phyloP scores from a whole-genome alignment of 1,140 invertebrate genomes.

The Drosophila simulans region DNA sequence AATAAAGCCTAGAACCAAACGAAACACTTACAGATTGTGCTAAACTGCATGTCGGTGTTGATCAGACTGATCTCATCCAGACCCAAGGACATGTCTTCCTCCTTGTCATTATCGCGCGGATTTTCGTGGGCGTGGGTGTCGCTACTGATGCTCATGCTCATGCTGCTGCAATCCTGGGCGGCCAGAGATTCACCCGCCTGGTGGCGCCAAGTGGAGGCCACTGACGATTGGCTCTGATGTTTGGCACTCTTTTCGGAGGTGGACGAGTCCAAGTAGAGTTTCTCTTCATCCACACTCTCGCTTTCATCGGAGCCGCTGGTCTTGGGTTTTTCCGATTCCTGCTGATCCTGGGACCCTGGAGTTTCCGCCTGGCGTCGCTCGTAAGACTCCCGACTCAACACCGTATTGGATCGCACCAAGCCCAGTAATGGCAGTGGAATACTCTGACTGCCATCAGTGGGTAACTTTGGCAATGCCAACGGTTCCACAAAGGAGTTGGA shows the following conservation, averaged over 20 bases:
- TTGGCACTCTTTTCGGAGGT: constrained; percentile 80
- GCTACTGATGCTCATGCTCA: constrained; percentile 86
- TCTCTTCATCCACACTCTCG: constrained; percentile 82
- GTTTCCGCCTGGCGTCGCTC: constrained; percentile 52
- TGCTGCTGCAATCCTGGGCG: constrained; percentile 86
- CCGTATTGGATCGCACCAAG: constrained; percentile 78
- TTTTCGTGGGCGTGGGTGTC: constrained; percentile 61
- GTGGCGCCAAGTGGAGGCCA: constrained; percentile 85
- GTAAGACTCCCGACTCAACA: constrained; percentile 74
- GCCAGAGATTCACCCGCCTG: constrained; percentile 89
- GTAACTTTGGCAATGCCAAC: constrained; percentile 86
- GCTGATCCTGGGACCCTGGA: constrained; percentile 8
- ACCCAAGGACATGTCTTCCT: constrained; percentile 66
- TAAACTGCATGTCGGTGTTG: constrained; percentile 74
- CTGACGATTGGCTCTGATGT: constrained; percentile 85
- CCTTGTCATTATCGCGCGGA: constrained; percentile 24
- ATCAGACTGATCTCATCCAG: constrained; percentile 72
- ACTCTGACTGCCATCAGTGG: constrained; percentile 86
- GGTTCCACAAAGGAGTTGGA: constrained; percentile 87
- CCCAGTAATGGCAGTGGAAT: constrained; percentile 75
- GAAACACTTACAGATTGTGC: constrained; percentile 73
- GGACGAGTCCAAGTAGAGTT: constrained; percentile 79
- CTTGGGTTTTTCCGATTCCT: constrained; percentile 21
- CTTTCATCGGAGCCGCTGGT: constrained; percentile 65
- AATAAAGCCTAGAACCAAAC: accelerated